Conservation (phyloP, 1,140 invertebrate genomes). For the Atopsyche davidsoni region DNA sequence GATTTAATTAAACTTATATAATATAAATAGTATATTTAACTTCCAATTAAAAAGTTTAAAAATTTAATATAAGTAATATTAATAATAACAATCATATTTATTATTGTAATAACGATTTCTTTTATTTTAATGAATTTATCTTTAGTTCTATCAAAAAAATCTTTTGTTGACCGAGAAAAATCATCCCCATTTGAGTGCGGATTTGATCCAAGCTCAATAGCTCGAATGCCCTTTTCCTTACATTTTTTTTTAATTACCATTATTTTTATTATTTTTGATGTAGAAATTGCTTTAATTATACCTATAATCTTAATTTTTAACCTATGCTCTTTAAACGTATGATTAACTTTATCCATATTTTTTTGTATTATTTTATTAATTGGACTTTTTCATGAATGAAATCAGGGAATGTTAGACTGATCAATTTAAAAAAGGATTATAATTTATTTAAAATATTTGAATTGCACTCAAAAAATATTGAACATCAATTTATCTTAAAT, state of each 20-base stretch:
- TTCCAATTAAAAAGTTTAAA: slow-evolving; percentile 61
- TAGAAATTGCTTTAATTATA: slow-evolving; percentile 54
- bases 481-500: too few relatives aligned
- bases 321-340: slow-evolving; percentile 36
- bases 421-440: too few relatives aligned
- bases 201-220: slow-evolving; percentile 51
- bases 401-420: too few relatives aligned
- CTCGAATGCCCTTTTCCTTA: slow-evolving; percentile 52
- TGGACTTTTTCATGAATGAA: too few relatives aligned
- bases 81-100: slow-evolving; percentile 36
- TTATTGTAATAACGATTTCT: slow-evolving; percentile 38
- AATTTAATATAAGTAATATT: slow-evolving; percentile 47
- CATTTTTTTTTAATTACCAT: slow-evolving; percentile 58
- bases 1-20: slow-evolving; percentile 55
- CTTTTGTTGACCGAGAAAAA: slow-evolving; percentile 51
- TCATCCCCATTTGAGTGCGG: slow-evolving; percentile 56
- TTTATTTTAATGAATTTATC: slow-evolving; percentile 46
- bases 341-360: slow-evolving; percentile 38
- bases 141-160: slow-evolving; percentile 50
- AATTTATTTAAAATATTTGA: too few relatives aligned
- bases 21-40: slow-evolving; percentile 62
- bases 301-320: slow-evolving; percentile 44
- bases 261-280: slow-evolving; percentile 62
- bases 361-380: too few relatives aligned
- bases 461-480: too few relatives aligned